These are phyloP conservation scores for Onychostoma macrolepis DNA, from an alignment of 2,113 vertebrate species.

Conservation along the genomic window DNA sequence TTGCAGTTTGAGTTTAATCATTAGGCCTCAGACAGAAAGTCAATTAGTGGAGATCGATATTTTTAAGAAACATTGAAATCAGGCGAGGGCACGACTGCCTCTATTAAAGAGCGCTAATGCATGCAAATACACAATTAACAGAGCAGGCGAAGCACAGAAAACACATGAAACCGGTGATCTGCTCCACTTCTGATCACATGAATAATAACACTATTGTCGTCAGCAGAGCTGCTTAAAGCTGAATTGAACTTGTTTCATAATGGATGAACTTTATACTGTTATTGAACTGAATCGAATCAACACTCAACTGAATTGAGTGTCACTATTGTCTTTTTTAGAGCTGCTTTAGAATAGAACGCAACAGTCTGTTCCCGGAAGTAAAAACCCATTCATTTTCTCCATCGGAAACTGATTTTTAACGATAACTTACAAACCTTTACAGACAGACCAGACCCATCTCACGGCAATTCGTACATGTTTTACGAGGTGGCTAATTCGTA, in stretches of 20 bases:
- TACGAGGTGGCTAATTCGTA: too few species aligned
- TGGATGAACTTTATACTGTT: background rate
- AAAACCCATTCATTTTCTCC: too few species aligned
- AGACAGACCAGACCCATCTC: too few species aligned
- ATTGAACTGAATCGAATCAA: background rate
- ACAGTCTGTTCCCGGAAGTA: too few species aligned
- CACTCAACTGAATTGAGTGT: background rate
- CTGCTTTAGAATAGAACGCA: too few species aligned
- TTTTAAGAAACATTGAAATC: conserved; percentile 71
- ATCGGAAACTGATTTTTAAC: too few species aligned
- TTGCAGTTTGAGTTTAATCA: conserved; percentile 78
- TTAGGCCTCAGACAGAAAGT: conserved; percentile 75
- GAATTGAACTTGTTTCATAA: background rate
- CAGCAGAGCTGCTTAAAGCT: background rate
- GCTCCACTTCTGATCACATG: background rate
- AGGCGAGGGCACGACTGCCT: conserved; percentile 32
- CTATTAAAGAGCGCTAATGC: conserved; percentile 55
- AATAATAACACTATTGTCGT: background rate
- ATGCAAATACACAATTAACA: conserved; percentile 53
- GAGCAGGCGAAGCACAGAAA: background rate
- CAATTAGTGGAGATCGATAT: conserved; percentile 77
- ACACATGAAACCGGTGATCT: background rate
- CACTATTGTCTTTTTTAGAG: background rate
- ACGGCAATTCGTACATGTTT: too few species aligned
- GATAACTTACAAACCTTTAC: too few species aligned